These are phyloP conservation scores for Limonius californicus DNA, from an alignment of 1,140 invertebrate genomes.

Conservation along the genomic window DNA sequence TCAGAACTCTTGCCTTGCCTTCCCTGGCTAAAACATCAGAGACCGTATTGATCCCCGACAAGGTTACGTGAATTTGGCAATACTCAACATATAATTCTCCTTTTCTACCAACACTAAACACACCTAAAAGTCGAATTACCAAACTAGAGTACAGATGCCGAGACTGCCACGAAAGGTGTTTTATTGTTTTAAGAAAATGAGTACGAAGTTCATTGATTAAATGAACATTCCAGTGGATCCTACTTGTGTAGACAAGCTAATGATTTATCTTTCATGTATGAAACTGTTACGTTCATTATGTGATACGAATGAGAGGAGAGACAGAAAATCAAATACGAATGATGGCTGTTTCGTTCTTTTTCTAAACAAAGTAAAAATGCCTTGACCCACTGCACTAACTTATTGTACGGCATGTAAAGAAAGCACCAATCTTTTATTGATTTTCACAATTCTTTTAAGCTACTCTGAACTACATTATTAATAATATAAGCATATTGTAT, in stretches of 20 bases:
- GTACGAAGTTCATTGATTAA: not conserved
- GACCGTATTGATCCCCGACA: conserved; percentile 3
- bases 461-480: no score
- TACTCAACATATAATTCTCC: conserved; percentile 4
- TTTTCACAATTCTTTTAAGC: no score
- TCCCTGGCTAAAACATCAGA: conserved; percentile 5
- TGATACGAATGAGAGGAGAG: no score
- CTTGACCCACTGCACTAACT: no score
- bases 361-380: no score
- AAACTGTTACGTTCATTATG: no score
- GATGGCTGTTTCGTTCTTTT: no score
- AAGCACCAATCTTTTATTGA: no score
- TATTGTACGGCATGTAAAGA: no score
- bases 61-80: conserved; percentile 8
- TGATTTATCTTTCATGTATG: no score
- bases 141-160: not conserved
- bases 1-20: conserved; percentile 4
- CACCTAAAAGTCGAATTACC: not conserved
- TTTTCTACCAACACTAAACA: conserved; percentile 6
- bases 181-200: not conserved
- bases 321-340: not conserved
- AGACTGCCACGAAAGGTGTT: not conserved
- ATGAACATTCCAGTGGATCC: not conserved
- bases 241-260: no score
- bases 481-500: no score